phyloP scores from a whole-genome alignment of 2,113 vertebrate species.

The Rafetus swinhoei region DNA sequence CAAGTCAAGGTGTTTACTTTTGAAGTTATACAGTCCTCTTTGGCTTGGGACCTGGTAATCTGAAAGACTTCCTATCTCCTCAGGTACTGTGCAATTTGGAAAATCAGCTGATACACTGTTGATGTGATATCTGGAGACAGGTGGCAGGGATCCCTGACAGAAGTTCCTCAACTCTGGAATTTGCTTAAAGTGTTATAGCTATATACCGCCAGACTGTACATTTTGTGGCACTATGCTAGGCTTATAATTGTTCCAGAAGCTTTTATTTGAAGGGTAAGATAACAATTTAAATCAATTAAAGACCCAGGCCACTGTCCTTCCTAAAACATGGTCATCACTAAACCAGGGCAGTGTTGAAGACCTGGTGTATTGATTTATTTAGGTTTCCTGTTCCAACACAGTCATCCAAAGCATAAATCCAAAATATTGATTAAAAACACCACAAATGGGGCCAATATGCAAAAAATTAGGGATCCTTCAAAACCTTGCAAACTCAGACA shows the following conservation, averaged over 20 bases:
- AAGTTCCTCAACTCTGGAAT: neutral
- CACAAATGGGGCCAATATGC: neutral
- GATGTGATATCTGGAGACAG: neutral
- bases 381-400: neutral
- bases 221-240: neutral
- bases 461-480: constrained; percentile 9
- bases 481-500: constrained; percentile 25
- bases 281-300: neutral
- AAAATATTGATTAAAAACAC: neutral
- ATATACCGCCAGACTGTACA: neutral
- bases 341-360: neutral
- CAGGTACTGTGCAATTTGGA: neutral
- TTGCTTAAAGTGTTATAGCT: neutral
- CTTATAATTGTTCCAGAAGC: neutral
- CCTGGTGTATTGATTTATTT: neutral
- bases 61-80: neutral
- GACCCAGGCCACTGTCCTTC: fast-evolving
- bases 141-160: neutral
- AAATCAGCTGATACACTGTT: neutral
- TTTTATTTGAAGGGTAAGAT: neutral
- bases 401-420: neutral
- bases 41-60: neutral
- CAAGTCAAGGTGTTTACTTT: neutral
- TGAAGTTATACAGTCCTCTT: constrained; percentile 5
- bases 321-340: neutral